Conservation (phyloP, 2,797 vertebrate species). For the Sitta carolinensis region DNA sequence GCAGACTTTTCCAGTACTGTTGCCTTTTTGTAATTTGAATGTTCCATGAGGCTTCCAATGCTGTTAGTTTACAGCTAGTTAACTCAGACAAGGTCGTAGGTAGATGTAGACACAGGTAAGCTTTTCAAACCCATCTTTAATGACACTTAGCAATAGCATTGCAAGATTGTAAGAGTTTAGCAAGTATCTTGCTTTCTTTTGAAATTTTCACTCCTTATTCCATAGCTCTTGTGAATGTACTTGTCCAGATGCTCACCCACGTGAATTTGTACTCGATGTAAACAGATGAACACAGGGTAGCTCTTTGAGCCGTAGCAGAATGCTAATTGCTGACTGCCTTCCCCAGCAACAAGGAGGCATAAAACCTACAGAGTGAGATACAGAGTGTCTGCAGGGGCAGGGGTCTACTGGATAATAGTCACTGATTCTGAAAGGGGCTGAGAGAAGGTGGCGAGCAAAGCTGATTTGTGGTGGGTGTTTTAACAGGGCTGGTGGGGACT, state of each 20-base stretch:
- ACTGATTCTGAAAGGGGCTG: constrained; percentile 29
- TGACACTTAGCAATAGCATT: neutral
- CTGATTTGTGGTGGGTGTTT: constrained; percentile 35
- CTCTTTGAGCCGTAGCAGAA: neutral
- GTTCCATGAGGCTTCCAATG: neutral
- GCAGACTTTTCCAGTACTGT: neutral
- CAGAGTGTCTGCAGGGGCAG: neutral
- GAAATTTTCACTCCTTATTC: neutral
- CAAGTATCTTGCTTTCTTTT: neutral
- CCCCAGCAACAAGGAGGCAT: neutral
- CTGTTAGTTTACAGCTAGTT: neutral
- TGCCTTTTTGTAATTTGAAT: neutral
- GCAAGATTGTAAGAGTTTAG: neutral
- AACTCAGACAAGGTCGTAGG: neutral
- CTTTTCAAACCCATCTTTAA: neutral
- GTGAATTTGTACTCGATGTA: neutral
- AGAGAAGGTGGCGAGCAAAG: constrained; percentile 47
- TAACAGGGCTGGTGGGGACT: constrained; percentile 22
- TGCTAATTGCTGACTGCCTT: neutral
- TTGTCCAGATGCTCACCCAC: neutral
- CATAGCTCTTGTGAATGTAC: neutral
- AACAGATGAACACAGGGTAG: neutral
- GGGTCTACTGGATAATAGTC: constrained; percentile 22
- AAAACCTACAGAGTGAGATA: constrained; percentile 6
- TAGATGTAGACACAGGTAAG: neutral